These are phyloP conservation scores for Oncopeltus fasciatus DNA, from an alignment of 1,140 invertebrate species.

Conservation along the genomic window DNA sequence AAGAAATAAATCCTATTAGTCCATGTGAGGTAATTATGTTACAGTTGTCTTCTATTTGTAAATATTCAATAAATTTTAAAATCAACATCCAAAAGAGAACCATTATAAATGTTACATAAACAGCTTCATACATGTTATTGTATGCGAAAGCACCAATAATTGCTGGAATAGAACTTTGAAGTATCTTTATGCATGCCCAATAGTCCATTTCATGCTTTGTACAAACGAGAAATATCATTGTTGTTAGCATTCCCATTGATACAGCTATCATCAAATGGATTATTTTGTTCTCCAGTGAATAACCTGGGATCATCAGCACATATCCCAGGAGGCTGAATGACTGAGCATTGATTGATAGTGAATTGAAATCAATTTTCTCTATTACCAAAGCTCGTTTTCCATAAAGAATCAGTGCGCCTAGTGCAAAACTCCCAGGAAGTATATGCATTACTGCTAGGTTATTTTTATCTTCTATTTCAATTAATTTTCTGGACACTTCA, in stretches of 20 bases:
- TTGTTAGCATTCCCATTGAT: background rate
- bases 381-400: slow-evolving; percentile 3
- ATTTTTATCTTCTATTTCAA: slow-evolving; percentile 5
- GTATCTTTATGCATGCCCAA: slow-evolving; percentile 5
- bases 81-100: no score
- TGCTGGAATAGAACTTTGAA: slow-evolving; percentile 6
- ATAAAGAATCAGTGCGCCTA: background rate
- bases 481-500: background rate
- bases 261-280: background rate
- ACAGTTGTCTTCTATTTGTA: no score
- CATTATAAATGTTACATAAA: background rate
- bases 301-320: background rate
- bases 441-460: background rate
- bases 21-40: no score
- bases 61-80: no score
- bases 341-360: slow-evolving; percentile 8
- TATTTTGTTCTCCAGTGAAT: background rate
- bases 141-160: background rate
- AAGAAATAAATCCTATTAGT: no score
- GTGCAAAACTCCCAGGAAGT: background rate
- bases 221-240: background rate
- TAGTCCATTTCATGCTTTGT: background rate
- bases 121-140: background rate
- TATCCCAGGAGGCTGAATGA: slow-evolving; percentile 1
- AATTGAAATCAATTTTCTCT: slow-evolving; percentile 1